Base-by-base conservation (phyloP, 2,113 vertebrate species). In the Oryzias celebensis region DNA sequence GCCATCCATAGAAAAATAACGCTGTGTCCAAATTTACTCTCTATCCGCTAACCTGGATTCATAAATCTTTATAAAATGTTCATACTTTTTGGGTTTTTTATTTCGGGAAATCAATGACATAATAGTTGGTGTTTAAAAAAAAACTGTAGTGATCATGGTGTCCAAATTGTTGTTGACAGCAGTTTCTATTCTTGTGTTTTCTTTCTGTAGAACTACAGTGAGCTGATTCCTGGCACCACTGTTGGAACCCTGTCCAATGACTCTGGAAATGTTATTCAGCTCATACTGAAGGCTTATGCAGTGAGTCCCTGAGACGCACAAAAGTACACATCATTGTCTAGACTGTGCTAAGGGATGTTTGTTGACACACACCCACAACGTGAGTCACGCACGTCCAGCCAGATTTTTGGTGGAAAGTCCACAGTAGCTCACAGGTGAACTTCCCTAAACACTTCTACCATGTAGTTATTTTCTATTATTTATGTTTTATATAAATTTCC, bases 221-320 rank as follows among this genome's bases (percentile, higher is more conserved):
- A 98, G 67, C 87, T 99, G 78, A 97, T 99, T 65, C 96, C 97
- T 14, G 97, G 97, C 56, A 96, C 97, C 46, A 96, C 95, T 0
- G 97, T 98, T 28, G 97, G 96, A 28, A 91, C 90, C 2, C 83
- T 99, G 65, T 94, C 94, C 26, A 74, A 78, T 0, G 93, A 99
- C 80, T 99, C 97, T 4, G 93, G 94, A 85, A 99, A 99, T 0
- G 94, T 99, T 26, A 88, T 98, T 62, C 94, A 98, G 83, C 95
- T 99, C 69, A 99, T 99, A 36, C 90, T 94, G 60, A 93, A 96
- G 50, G 93, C 97, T 15, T 99, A 98, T 0, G 89, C 94, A 76
- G 97, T 98, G 68, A 94, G 91, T 86, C n/a, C 46, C 43, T 62
- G 63, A 65, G 59, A 73, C 52, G 58, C 60, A 61, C 58, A 58